These are phyloP conservation scores for Silurus asotus DNA, from an alignment of 2,113 vertebrate species.

Conservation along the genomic window DNA sequence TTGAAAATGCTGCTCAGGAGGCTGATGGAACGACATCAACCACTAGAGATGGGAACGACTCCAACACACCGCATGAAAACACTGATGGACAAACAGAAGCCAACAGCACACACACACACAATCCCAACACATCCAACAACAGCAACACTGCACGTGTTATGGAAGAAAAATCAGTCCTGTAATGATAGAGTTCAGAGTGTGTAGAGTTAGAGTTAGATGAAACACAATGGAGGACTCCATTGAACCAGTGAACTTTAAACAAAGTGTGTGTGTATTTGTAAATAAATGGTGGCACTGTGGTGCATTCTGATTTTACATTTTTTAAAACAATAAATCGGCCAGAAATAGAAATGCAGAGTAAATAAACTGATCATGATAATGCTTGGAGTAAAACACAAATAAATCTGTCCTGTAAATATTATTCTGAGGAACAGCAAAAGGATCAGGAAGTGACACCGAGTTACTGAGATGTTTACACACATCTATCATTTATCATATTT, in stretches of 20 bases:
- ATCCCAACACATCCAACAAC: slow-evolving; percentile 1
- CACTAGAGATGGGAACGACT: background rate
- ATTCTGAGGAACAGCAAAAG: too few relatives aligned
- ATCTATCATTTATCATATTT: too few relatives aligned
- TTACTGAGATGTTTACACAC: too few relatives aligned
- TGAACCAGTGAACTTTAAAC: background rate
- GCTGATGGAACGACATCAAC: background rate
- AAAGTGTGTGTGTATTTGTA: background rate
- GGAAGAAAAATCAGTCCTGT: background rate
- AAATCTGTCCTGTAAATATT: too few relatives aligned
- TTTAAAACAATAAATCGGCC: too few relatives aligned
- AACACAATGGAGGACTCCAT: background rate
- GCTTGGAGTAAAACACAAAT: too few relatives aligned
- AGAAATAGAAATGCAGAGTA: too few relatives aligned
- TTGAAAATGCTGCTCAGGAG: slow-evolving; percentile 8
- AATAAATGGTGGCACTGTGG: too few relatives aligned
- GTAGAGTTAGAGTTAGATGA: background rate
- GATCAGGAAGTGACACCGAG: too few relatives aligned
- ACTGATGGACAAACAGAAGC: background rate
- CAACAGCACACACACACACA: background rate
- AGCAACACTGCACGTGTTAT: background rate
- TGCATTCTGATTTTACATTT: too few relatives aligned
- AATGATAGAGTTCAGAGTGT: background rate
- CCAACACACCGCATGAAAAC: background rate
- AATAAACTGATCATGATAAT: too few relatives aligned